Evolutionary conservation across 2,797 vertebrate species (phyloP).

Genomic region (Anolis apletophallus): DNA sequence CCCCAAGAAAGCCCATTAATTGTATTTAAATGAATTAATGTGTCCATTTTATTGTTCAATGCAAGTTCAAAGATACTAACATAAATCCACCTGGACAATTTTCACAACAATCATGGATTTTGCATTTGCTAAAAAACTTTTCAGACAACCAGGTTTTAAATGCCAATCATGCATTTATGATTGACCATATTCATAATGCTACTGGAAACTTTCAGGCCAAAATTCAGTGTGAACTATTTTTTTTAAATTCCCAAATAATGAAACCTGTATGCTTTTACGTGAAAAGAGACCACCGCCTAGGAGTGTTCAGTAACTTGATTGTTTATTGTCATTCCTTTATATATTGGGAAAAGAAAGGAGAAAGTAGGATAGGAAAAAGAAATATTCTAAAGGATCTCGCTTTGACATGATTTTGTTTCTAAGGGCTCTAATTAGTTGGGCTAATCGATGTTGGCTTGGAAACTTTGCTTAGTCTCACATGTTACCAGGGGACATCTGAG

Average conservation of each 20-base stretch:
- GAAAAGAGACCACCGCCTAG: conserved; percentile 54
- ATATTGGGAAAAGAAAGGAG: conserved; percentile 56
- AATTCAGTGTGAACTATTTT: conserved; percentile 70
- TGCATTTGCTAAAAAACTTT: conserved; percentile 57
- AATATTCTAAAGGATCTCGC: conserved; percentile 49
- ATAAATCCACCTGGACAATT: conserved; percentile 43
- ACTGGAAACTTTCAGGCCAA: conserved; percentile 78
- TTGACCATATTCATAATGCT: conserved; percentile 67
- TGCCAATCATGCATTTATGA: conserved; percentile 74
- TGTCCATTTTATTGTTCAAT: conserved; percentile 41
- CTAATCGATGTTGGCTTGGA: conserved; percentile 78
- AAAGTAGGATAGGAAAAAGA: background rate
- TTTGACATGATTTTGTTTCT: conserved; percentile 75
- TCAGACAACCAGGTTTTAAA: conserved; percentile 66
- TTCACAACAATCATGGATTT: conserved; percentile 48
- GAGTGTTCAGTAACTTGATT: conserved; percentile 64
- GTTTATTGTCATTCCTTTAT: conserved; percentile 69
- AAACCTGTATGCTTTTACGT: conserved; percentile 64
- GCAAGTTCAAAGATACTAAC: conserved; percentile 14
- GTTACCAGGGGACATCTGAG: conserved; percentile 77
- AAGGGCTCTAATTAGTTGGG: conserved; percentile 80
- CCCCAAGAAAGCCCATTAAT: background rate
- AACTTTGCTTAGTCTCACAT: conserved; percentile 79
- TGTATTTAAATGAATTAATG: conserved; percentile 5
- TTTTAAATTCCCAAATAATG: conserved; percentile 60